Evolutionary conservation across 2,113 vertebrate species (phyloP), one percentile per base, ranked within the genome.

Genomic region (Ptilorrhoa leucosticta): DNA sequence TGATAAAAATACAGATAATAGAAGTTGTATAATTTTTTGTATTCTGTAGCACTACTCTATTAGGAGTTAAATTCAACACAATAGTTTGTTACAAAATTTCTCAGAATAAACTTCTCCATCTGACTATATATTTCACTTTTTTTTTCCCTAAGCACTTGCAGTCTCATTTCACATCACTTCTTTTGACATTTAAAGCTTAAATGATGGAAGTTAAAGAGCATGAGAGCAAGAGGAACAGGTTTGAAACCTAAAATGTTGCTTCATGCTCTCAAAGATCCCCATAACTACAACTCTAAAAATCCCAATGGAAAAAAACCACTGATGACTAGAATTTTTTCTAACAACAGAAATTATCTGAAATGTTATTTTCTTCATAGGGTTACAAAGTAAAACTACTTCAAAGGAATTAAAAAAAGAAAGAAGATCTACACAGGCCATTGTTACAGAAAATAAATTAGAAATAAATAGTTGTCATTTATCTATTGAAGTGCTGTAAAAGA

Each of bases 161-260:
- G 50, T 87, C 65, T 95, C 45, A 84, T 63, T 95, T 93, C 83
- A 78, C 61, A 89, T 87, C 51, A 82, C 23, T 71, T 66, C 48
- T 93, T 97, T 76, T 61, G 79, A 91, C 23, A 20, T 92, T 86
- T 87, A 83, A 94, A 96, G 40, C 53, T 89, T 86, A 94, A 89
- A 91, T 18, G 11, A 58, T 93, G 76, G 66, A 91, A 81, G 26
- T 51, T 85, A 92, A 94, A 94, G 56, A 92, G 58, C 63, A 71
- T 56, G 39, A 24, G 63, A 87, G 72, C 31, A 45, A 42, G 56
- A 90, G 61, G 68, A 85, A 87, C 39, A 76, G 19, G n/a, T 93
- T 76, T 93, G 75, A 91, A 94, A 88, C 26, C 5, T 69, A 76
- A 75, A 54, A 35, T 0, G 0, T 75, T 83, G 22, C 13, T 92